phyloP scores from a whole-genome alignment of 1,140 invertebrate genomes.

The Diabrotica virgifera region DNA sequence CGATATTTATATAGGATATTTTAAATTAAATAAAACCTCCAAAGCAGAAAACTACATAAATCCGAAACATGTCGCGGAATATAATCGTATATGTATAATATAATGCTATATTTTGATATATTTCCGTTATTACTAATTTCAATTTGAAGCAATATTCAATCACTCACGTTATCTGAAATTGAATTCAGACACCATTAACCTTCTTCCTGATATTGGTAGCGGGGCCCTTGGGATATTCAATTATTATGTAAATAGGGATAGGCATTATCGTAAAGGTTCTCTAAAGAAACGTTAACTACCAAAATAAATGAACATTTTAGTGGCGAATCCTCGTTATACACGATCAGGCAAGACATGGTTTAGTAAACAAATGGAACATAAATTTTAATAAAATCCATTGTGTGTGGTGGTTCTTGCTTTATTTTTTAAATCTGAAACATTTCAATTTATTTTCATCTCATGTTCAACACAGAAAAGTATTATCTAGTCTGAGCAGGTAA shows the following conservation, averaged over 20 bases:
- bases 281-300: not conserved
- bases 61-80: too few species aligned
- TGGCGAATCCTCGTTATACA: not conserved
- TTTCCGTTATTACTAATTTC: too few species aligned
- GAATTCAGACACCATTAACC: slow-evolving; percentile 2
- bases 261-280: not conserved
- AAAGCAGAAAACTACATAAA: too few species aligned
- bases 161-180: not conserved
- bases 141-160: not conserved
- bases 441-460: too few species aligned
- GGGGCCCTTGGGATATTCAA: not conserved
- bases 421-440: not conserved
- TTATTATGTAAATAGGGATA: not conserved
- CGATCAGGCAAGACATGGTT: not conserved
- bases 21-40: too few species aligned
- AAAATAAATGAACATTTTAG: not conserved
- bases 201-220: slow-evolving; percentile 2
- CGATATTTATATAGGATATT: too few species aligned
- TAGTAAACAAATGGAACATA: not conserved
- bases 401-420: not conserved
- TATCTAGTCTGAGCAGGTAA: too few species aligned
- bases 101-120: too few species aligned
- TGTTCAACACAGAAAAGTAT: too few species aligned
- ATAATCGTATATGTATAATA: too few species aligned
- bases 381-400: not conserved